Conservation (phyloP, 1,140 invertebrate species). For the Geopemphigus sp. region DNA sequence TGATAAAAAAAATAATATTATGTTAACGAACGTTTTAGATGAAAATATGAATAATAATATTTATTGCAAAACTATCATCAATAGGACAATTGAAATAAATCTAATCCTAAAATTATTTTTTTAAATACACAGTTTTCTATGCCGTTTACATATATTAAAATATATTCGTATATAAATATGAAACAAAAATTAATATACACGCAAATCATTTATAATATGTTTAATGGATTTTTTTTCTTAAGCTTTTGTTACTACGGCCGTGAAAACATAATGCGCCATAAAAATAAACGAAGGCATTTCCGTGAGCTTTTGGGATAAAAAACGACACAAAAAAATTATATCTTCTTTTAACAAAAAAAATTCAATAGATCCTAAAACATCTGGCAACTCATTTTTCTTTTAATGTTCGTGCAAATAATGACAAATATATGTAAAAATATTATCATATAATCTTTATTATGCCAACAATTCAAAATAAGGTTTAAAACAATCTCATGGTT, state of each 20-base stretch:
- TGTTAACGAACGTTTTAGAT: too few relatives aligned
- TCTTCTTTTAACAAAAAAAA: slow-evolving; percentile 2
- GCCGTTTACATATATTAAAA: neutral
- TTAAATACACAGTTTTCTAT: neutral
- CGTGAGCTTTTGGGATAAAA: neutral
- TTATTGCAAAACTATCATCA: slow-evolving; percentile 2
- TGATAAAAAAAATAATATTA: neutral
- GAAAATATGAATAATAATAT: neutral
- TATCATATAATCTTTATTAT: neutral
- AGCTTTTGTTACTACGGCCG: neutral
- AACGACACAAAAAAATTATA: neutral
- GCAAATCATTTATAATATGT: slow-evolving; percentile 24
- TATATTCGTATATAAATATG: neutral
- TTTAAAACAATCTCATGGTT: neutral
- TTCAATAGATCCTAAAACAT: slow-evolving; percentile 1
- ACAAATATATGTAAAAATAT: neutral
- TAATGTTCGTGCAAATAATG: neutral
- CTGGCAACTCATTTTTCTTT: slow-evolving; percentile 2
- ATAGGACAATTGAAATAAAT: neutral
- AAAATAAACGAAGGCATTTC: neutral
- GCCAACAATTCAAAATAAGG: neutral
- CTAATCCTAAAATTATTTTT: neutral
- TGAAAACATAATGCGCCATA: slow-evolving; percentile 1
- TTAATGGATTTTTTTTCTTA: slow-evolving; percentile 4
- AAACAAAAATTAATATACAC: neutral